Conservation (phyloP, 2,797 vertebrate species). For the Nothura maculosa region DNA sequence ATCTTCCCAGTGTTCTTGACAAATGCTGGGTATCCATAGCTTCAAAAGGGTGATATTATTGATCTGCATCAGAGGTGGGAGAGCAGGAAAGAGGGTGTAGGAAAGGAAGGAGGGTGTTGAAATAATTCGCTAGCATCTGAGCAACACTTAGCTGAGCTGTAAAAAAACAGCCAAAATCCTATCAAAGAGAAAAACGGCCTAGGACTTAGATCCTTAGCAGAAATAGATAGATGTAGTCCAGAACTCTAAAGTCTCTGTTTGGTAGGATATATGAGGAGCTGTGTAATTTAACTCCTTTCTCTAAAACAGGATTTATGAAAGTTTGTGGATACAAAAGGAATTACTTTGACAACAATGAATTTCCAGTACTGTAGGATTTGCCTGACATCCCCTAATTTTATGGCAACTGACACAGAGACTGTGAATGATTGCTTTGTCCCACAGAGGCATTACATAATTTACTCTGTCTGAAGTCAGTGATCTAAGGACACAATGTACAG, state of each 20-base stretch:
- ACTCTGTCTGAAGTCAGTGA: slow-evolving; percentile 6
- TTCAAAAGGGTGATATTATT: slow-evolving; percentile 42
- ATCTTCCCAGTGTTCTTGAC: neutral
- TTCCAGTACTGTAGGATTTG: slow-evolving; percentile 22
- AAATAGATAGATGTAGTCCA: neutral
- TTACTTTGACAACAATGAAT: slow-evolving; percentile 27
- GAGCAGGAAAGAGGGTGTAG: neutral
- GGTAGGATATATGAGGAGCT: slow-evolving; percentile 1
- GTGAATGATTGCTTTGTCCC: slow-evolving; percentile 2
- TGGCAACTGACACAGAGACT: slow-evolving; percentile 12
- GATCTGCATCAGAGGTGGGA: slow-evolving; percentile 24
- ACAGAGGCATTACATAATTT: slow-evolving; percentile 5
- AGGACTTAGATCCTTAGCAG: neutral
- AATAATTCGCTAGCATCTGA: neutral
- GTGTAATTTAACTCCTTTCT: slow-evolving; percentile 24
- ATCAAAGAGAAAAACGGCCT: slow-evolving; percentile 6
- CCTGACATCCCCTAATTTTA: slow-evolving; percentile 34
- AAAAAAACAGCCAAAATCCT: slow-evolving; percentile 17
- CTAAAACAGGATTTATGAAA: slow-evolving; percentile 35
- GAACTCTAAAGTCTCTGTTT: slow-evolving; percentile 3
- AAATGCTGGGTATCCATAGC: neutral
- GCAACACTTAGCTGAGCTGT: neutral
- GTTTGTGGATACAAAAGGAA: slow-evolving; percentile 39
- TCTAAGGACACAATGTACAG: neutral
- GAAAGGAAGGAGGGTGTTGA: neutral